phyloP scores from a whole-genome alignment of 1,140 invertebrate genomes.

The Hypsibius dujardini region DNA sequence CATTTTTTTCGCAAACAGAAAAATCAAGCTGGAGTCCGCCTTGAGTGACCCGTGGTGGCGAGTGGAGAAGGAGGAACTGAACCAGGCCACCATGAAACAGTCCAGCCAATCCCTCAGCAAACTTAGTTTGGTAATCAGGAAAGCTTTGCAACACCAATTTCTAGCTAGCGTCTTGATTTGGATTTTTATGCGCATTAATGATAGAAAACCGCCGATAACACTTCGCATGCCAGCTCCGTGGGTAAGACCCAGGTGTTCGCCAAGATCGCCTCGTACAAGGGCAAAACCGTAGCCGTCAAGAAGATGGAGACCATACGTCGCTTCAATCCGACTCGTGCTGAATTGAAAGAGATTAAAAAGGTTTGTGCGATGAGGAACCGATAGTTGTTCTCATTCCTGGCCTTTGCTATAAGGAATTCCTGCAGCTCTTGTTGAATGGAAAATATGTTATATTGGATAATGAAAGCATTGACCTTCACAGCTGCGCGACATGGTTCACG shows the following conservation, averaged over 20 bases:
- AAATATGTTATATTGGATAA: no score
- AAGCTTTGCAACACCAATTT: no score
- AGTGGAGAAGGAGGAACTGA: slow-evolving; percentile 16
- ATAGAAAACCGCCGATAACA: slow-evolving; percentile 14
- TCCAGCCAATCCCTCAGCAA: slow-evolving; percentile 17
- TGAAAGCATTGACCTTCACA: no score
- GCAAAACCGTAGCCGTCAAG: slow-evolving; percentile 14
- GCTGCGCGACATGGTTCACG: slow-evolving; percentile 59
- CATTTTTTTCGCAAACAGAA: background rate
- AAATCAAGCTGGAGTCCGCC: slow-evolving; percentile 14
- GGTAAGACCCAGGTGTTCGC: slow-evolving; percentile 14
- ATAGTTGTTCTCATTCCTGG: no score
- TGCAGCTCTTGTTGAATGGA: background rate
- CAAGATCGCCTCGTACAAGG: slow-evolving; percentile 13
- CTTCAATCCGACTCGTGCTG: background rate
- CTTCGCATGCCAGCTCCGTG: slow-evolving; percentile 11
- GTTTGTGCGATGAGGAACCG: no score
- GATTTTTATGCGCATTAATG: no score
- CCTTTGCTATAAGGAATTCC: no score
- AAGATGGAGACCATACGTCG: slow-evolving; percentile 15
- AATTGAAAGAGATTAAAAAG: slow-evolving; percentile 16
- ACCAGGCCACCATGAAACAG: slow-evolving; percentile 5
- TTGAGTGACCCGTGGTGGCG: slow-evolving; percentile 16
- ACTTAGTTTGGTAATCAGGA: slow-evolving; percentile 15
- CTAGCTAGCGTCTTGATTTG: no score